phyloP scores from a whole-genome alignment of 2,797 vertebrate species.

The Anguilla megastoma region DNA sequence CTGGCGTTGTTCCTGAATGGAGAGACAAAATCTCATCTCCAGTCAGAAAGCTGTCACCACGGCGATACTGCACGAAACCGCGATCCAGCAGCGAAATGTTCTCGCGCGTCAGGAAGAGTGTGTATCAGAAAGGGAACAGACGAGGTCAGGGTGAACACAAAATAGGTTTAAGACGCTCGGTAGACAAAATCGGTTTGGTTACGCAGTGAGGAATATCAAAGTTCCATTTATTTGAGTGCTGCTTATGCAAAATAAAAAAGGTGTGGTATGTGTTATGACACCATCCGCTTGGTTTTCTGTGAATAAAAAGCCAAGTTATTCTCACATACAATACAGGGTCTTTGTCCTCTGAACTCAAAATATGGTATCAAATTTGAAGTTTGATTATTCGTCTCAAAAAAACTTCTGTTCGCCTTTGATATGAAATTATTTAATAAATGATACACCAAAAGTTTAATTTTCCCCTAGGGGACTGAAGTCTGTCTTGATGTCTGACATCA shows the following conservation, averaged over 20 bases:
- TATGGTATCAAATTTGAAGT: too few relatives aligned
- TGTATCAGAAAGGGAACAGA: not conserved
- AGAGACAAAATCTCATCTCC: constrained; percentile 19
- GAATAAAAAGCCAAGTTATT: not conserved
- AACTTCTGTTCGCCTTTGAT: too few relatives aligned
- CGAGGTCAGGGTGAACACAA: not conserved
- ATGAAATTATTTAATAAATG: not conserved
- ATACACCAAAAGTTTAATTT: not conserved
- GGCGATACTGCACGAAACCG: not conserved
- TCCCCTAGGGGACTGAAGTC: not conserved
- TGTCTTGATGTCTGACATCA: not conserved
- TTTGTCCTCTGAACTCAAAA: not conserved
- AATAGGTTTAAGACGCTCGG: not conserved
- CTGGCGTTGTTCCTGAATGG: not conserved
- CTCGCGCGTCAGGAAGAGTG: not conserved
- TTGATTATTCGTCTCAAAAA: too few relatives aligned
- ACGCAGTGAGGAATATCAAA: not conserved
- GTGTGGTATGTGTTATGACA: not conserved
- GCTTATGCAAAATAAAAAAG: not conserved
- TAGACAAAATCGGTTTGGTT: not conserved
- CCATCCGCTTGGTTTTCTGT: not conserved
- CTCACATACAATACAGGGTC: not conserved
- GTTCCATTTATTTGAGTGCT: not conserved
- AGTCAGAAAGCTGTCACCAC: not conserved
- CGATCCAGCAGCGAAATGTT: not conserved